A percentile compares a stretch with the other conserved stretches of the same genome.
These are phyloP conservation scores for Drosophila parthenogenetica DNA, from an alignment of 2,888 invertebrate species.

Conservation along the genomic window DNA sequence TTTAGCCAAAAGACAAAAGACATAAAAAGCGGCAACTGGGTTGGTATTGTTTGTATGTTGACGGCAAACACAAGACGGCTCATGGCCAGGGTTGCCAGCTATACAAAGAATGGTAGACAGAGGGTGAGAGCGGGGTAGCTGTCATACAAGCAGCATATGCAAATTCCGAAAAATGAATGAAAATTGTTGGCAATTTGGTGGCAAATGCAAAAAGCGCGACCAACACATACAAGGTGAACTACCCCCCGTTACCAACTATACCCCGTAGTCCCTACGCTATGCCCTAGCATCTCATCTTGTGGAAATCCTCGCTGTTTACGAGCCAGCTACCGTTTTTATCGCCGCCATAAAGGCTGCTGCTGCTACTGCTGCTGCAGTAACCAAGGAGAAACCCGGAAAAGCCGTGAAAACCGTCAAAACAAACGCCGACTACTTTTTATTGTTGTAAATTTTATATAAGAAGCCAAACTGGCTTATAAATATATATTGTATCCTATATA, in stretches of 20 bases:
- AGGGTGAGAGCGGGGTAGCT: constrained; percentile 28
- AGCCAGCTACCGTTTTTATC: constrained; percentile 74
- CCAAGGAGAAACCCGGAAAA: background rate
- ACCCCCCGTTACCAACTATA: background rate
- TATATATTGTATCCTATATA: background rate
- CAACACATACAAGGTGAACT: constrained; percentile 5
- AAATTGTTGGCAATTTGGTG: constrained; percentile 81
- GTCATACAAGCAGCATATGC: constrained; percentile 62
- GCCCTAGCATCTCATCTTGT: constrained; percentile 12
- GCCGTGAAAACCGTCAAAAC: constrained; percentile 66
- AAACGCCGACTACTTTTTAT: constrained; percentile 73
- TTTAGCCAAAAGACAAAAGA: constrained; percentile 53
- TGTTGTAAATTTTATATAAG: constrained; percentile 74
- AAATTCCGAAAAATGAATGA: constrained; percentile 78
- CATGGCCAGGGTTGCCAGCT: constrained; percentile 32
- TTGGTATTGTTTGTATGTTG: constrained; percentile 55
- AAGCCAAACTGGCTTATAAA: too few species aligned
- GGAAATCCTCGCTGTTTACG: constrained; percentile 66
- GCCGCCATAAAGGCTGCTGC: constrained; percentile 67
- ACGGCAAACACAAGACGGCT: constrained; percentile 14
- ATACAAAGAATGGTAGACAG: background rate
- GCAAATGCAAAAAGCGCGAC: constrained; percentile 62
- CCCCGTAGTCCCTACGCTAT: background rate
- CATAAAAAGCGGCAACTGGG: constrained; percentile 55
- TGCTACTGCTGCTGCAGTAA: background rate